Evolutionary conservation across 2,888 invertebrate species (phyloP), one percentile per base, ranked within the genome.

Genomic region (Eupithecia abbreviata): DNA sequence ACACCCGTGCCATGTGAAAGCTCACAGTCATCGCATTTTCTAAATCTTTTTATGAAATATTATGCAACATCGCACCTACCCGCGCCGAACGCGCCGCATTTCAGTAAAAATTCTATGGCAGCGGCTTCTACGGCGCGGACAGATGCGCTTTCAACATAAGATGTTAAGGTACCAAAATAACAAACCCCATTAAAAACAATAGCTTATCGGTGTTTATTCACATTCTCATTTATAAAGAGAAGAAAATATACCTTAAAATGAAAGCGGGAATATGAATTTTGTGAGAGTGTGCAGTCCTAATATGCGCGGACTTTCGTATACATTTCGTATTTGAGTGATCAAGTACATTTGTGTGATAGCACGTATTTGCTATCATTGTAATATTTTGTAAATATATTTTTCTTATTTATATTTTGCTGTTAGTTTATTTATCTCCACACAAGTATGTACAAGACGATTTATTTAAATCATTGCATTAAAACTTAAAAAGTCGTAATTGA

Each of bases 331-430:
- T 58, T 18, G 18, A 58, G 58, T 30, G 18, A 10, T 9, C 9
- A 18, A 58, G 58, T 58, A 18, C 15, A 58, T 58, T 58, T 58
- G 10, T 30, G 58, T 58, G n/a, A 58, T 18, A 58, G 62, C 62
- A 62, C 10, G 30, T n/a, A 30, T 30, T 62, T 62, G 62, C 62
- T 2, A 30, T 18, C 62, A 10, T 62, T 62, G 62, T 62, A 62
- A 62, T 62, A 62, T 62, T 62, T 62, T 62, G 62, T 62, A 62
- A 62, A 62, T 62, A 62, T 10, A 58, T 18, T 18, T 18, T 18
- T 2, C 10, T 9, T 62, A 62, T 12, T 30, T 12, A 30, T 45
- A 45, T 30, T 47, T 47, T 4, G 10, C 55, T 55, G 2, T 55
- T 9, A 30, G 62, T 30, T 30, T 12, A 30, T 12, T 62, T 30